Percentiles rank a stretch among this genome's conserved stretches.
phyloP scores from a whole-genome alignment of 1,140 invertebrate genomes.

The Luehdorfia chinensis region DNA sequence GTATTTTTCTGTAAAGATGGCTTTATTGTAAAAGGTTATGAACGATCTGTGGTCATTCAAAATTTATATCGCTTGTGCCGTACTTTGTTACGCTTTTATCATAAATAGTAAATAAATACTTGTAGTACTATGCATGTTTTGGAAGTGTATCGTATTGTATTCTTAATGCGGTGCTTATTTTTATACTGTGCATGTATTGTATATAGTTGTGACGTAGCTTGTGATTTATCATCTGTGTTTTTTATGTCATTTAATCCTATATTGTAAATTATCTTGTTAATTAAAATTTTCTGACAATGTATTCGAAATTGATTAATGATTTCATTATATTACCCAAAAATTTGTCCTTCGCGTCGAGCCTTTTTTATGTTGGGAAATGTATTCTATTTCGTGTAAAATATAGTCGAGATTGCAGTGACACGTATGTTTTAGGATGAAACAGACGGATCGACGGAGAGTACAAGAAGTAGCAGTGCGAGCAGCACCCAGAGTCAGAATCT shows the following conservation, averaged over 20 bases:
- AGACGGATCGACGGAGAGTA: constrained; percentile 56
- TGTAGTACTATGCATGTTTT: constrained; percentile 5
- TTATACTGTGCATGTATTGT: neutral
- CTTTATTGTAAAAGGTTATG: no score
- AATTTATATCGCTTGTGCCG: constrained; percentile 11
- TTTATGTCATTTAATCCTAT: no score
- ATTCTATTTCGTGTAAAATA: constrained; percentile 2
- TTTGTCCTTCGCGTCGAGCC: no score
- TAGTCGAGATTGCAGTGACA: constrained; percentile 14
- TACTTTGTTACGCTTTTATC: constrained; percentile 10
- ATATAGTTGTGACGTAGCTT: neutral
- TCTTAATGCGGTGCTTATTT: neutral
- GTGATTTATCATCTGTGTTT: no score
- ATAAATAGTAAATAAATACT: constrained; percentile 1
- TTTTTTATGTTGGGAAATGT: no score
- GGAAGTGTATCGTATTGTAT: neutral
- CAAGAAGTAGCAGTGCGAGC: constrained; percentile 51
- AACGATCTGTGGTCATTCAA: no score
- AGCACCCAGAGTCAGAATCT: constrained; percentile 59
- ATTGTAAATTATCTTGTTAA: no score
- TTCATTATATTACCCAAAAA: no score
- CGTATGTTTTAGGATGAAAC: constrained; percentile 58
- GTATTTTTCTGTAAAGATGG: no score
- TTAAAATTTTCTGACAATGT: no score
- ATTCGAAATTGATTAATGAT: no score